Evolutionary conservation across 2,888 invertebrate genomes (phyloP), one percentile per base, ranked within the genome.

Genomic region (Macaria notata): DNA sequence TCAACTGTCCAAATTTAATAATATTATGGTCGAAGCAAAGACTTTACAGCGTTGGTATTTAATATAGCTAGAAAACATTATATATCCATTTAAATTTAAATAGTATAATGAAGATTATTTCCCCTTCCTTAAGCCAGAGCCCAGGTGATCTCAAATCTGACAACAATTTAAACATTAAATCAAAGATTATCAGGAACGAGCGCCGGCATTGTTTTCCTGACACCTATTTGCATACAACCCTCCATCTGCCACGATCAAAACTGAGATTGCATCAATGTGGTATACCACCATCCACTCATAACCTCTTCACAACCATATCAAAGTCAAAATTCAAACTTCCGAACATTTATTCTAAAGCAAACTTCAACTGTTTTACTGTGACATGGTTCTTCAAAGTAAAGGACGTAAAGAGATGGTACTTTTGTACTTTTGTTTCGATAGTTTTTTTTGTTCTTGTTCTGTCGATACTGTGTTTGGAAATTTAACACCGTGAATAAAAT

Each of bases 191-290:
- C 88, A 79, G 84, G 84, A 85, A 84, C 83, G 66, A 65, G 65
- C 57, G 54, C 63, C 46, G 70, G 80, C 79, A 86, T 86, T 88
- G 88, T 89, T 84, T 85, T 79, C 80, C 73, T 70, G 70, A 52
- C 65, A 65, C 81, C 74, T 78, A 88, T 88, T 88, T 87, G 86
- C 87, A 88, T 88, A 88, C 76, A 79, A 70, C 65, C 73, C 70
- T 67, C 79, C 83, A 81, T 82, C 81, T 82, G 83, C 80, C 75
- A 73, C 72, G 73, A 78, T 79, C 75, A 73, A 75, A 74, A 72
- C 73, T 66, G 73, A 77, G 82, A 83, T 82, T 69, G 75, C 70
- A 77, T 79, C 79, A 55, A 55, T 59, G 54, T 52, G 33, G 51
- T 39, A 48, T 19, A 52, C 43, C 31, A 8, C 33, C 48, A 42